Percentiles rank a stretch among this genome's conserved stretches.
Conservation (phyloP, 1,140 invertebrate genomes). For the Nomia melanderi region DNA sequence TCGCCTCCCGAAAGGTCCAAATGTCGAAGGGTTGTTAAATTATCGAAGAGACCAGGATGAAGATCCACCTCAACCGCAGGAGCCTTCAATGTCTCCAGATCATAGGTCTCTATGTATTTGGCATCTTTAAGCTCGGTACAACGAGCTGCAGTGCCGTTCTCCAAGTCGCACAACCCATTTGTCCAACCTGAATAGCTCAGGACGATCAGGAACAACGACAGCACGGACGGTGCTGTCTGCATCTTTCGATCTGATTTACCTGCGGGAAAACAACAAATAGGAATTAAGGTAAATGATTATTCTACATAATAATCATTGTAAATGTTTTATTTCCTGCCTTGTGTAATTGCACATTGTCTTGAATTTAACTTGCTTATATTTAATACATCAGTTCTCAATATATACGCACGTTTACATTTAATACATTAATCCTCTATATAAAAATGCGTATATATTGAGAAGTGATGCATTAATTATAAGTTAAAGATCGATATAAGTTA, state of each 20-base stretch:
- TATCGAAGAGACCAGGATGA: constrained; percentile 53
- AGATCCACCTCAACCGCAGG: constrained; percentile 45
- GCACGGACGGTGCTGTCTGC: constrained; percentile 52
- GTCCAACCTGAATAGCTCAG: constrained; percentile 50
- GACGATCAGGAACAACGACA: constrained; percentile 61
- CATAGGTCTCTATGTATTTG: constrained; percentile 63
- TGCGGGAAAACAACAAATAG: constrained; percentile 49
- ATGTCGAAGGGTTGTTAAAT: constrained; percentile 67
- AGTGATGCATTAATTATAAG: too few relatives aligned
- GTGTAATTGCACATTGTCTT: too few relatives aligned
- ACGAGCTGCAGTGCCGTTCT: constrained; percentile 55
- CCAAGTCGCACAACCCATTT: constrained; percentile 61
- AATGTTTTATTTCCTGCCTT: too few relatives aligned
- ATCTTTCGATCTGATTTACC: constrained; percentile 68
- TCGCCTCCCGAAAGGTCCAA: constrained; percentile 71
- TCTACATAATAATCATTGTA: too few relatives aligned
- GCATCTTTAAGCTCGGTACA: constrained; percentile 74
- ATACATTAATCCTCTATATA: too few relatives aligned
- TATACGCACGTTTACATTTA: too few relatives aligned
- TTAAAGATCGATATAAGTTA: too few relatives aligned
- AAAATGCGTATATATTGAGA: too few relatives aligned
- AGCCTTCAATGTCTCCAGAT: constrained; percentile 64
- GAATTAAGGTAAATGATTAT: not conserved
- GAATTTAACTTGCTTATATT: too few relatives aligned
- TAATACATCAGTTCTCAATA: too few relatives aligned